Evolutionary conservation across 2,888 invertebrate genomes (phyloP), one percentile per base, ranked within the genome.

Genomic region (Limenitis camilla): DNA sequence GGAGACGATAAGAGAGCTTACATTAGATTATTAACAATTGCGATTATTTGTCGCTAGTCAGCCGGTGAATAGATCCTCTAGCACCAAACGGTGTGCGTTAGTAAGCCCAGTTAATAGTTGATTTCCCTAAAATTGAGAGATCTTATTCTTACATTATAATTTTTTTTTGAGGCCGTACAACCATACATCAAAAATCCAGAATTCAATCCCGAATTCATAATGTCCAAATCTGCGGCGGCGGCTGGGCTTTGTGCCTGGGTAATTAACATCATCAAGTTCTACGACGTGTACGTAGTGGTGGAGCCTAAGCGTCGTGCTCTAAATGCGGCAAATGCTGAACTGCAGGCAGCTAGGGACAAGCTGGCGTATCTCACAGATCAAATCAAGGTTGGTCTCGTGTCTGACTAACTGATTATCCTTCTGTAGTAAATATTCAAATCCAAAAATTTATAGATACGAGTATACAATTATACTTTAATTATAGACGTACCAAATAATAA

Each of bases 241-340:
- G 96, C 96, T 48, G 96, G 98, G 28, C 87, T 98, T 6, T 97
- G 97, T 71, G 92, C 96, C 1, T 98, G 98, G 97, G 97, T 96
- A 2, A 93, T 96, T 62, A 98, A 98, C 78, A 96, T 98, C 61
- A 89, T 94, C 72, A 93, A 90, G 65, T 97, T 96, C 82, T 94
- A 96, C 81, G 93, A 95, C 49, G 95, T 98, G 30, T 97, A 93
- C 79, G 93, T 95, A 56, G 93, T 96, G 33, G 97, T 98, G 0
- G 96, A 97, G 74, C 98, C 98, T 19, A 96, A 98, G 71, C 89
- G 97, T 67, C 89, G 91, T 52, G 97, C 98, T 2, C 88, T 98
- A 29, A 91, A 92, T 19, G 93, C 93, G 55, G 97, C 97, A 9
- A 96, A 96, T 68, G 90, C 91, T 2, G 96, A 97, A 67, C 78